Conservation (phyloP, 1,140 invertebrate species). For the Ladona fulva region DNA sequence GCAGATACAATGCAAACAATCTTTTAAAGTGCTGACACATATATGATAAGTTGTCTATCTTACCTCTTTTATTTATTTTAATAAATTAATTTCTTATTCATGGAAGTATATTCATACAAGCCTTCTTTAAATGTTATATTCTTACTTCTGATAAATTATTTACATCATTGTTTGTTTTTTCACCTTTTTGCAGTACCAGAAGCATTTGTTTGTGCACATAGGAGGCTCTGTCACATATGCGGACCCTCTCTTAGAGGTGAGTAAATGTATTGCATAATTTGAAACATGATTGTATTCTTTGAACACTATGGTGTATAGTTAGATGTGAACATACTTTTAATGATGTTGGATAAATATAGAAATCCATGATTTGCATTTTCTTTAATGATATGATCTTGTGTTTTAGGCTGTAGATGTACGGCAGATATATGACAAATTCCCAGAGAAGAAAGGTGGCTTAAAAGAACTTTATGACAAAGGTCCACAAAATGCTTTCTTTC, state of each 20-base stretch:
- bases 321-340: conserved; percentile 16
- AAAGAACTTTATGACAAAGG: conserved; percentile 98
- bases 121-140: too few species aligned
- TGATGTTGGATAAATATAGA: conserved; percentile 15
- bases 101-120: too few species aligned
- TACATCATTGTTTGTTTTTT: too few species aligned
- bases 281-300: background rate
- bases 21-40: too few species aligned
- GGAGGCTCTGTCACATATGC: conserved; percentile 84
- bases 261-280: conserved; percentile 27
- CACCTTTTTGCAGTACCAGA: conserved; percentile 73
- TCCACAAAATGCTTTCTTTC: conserved; percentile 94
- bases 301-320: background rate
- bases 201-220: conserved; percentile 97
- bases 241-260: conserved; percentile 88
- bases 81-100: too few species aligned
- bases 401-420: conserved; percentile 85
- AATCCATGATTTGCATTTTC: background rate
- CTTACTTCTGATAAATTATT: too few species aligned
- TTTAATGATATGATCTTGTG: conserved; percentile 19
- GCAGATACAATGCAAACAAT: too few species aligned
- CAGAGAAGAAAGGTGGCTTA: conserved; percentile 94
- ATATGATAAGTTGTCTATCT: too few species aligned
- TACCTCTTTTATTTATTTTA: too few species aligned
- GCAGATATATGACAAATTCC: conserved; percentile 99